These are phyloP conservation scores for Aselliscus stoliczkanus DNA, from an alignment of 2,797 vertebrate genomes.

Conservation along the genomic window DNA sequence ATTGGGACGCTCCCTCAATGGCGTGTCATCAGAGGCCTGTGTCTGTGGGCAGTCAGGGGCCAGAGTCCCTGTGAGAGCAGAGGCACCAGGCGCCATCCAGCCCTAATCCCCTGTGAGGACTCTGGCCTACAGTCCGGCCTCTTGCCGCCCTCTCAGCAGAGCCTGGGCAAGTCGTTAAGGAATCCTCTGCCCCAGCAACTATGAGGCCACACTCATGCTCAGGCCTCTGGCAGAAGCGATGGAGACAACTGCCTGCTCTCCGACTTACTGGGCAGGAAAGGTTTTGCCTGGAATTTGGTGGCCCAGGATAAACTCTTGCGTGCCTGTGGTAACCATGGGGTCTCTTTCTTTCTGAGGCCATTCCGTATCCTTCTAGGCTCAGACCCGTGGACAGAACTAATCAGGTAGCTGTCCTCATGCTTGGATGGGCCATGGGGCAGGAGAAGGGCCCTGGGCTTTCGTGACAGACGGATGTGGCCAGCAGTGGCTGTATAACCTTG, in stretches of 20 bases:
- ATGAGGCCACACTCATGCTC: fast-evolving
- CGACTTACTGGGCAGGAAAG: neutral
- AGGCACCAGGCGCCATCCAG: fast-evolving
- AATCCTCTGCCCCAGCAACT: fast-evolving
- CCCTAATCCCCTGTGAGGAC: no score
- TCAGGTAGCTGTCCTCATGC: neutral
- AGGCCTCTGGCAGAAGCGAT: neutral
- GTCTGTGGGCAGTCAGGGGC: neutral
- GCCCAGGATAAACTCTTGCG: neutral
- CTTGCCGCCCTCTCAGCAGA: neutral
- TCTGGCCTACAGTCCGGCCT: fast-evolving
- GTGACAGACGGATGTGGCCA: neutral
- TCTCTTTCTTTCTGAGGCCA: neutral
- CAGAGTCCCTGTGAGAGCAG: neutral
- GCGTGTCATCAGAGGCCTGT: neutral
- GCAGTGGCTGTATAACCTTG: neutral
- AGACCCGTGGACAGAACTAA: neutral
- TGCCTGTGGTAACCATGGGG: neutral
- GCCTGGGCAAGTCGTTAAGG: no score
- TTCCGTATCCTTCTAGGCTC: neutral
- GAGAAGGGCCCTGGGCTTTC: neutral
- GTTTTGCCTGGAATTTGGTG: neutral
- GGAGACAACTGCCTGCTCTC: fast-evolving
- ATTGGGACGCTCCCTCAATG: neutral
- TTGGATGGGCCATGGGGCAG: neutral